Percentiles rank a stretch among this genome's conserved stretches.
Evolutionary conservation across 1,140 invertebrate genomes (phyloP).

Genomic region (Spodoptera frugiperda): DNA sequence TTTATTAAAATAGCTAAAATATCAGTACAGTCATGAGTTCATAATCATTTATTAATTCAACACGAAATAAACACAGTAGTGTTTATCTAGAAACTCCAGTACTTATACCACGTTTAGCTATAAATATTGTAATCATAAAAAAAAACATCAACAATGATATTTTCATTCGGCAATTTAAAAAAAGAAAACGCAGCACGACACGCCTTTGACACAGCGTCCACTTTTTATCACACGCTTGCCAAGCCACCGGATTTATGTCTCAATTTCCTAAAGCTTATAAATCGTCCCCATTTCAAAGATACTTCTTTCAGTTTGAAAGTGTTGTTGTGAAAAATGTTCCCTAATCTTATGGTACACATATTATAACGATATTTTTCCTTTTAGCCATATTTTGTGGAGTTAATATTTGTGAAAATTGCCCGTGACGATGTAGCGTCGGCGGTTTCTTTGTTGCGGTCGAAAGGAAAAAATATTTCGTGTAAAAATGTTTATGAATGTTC

Average conservation of each 20-base stretch:
- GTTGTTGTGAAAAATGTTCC: slow-evolving; percentile 9
- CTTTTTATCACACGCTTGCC: slow-evolving; percentile 44
- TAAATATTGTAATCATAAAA: background rate
- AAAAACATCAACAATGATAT: slow-evolving; percentile 1
- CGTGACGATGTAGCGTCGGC: background rate
- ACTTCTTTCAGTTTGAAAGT: slow-evolving; percentile 34
- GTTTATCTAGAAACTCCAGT: too few relatives aligned
- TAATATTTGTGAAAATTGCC: background rate
- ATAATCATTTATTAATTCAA: too few relatives aligned
- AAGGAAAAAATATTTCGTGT: background rate
- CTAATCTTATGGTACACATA: background rate
- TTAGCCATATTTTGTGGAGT: background rate
- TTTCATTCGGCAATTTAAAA: background rate
- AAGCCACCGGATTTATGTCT: slow-evolving; percentile 47
- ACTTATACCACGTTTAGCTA: background rate
- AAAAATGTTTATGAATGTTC: too few relatives aligned
- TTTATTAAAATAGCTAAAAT: too few relatives aligned
- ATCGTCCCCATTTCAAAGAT: slow-evolving; percentile 48
- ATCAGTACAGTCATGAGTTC: too few relatives aligned
- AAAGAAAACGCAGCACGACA: slow-evolving; percentile 6
- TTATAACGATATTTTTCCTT: background rate
- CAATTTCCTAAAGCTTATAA: slow-evolving; percentile 55
- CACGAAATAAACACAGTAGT: too few relatives aligned
- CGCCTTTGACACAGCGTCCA: slow-evolving; percentile 45
- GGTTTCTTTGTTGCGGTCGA: background rate